Base-by-base conservation (phyloP, 1,140 invertebrate species). In the Drosophila nikananu region DNA sequence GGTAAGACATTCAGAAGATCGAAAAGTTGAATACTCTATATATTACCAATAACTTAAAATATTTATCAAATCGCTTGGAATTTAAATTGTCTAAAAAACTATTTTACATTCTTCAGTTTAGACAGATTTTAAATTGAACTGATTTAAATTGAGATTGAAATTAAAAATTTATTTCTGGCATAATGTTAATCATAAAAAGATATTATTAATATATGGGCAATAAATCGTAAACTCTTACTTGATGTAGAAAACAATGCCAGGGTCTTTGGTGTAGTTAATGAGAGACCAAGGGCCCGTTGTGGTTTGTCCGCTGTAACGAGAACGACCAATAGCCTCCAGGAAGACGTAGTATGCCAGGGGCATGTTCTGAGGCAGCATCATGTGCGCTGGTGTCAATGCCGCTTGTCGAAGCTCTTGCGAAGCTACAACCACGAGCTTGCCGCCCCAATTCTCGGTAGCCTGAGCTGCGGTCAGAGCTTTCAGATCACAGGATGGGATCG, bases 271-370 rank as follows among this genome's bases (percentile, higher is more conserved):
- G 27, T 95, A 83, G 15, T 93, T 71, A 42, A 91, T 51, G 9
- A 92, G 30, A 64, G 46, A 96, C 90, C 72, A 91, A 75, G 95
- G 95, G 41, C 96, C 96, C 37, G 95, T 94, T 17, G 96, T 97
- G 9, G 96, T 93, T 92, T 96, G 96, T 0, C 97, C 97, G 77
- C 95, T 94, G 62, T 95, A 94, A 19, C 97, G 94, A 23, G 95
- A 93, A 74, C 96, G 94, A n/a, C 96, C 97, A 63, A 98, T 95
- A 83, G 95, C 93, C 93, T 98, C 97, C 32, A 97, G 92, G 25
- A 97, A 94, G 77, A 95, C 96, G 86, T 97, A 98, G 74, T 95
- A 95, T 10, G 94, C 92, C 5, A 94, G 57, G 2, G 93, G 93
- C 19, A 97, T 63, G 32, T 95, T 94, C 10, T 94, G 77, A 8